Evolutionary conservation across 2,888 invertebrate species (phyloP), one percentile per base, ranked within the genome.

Genomic region (Dexiosoma caninum): DNA sequence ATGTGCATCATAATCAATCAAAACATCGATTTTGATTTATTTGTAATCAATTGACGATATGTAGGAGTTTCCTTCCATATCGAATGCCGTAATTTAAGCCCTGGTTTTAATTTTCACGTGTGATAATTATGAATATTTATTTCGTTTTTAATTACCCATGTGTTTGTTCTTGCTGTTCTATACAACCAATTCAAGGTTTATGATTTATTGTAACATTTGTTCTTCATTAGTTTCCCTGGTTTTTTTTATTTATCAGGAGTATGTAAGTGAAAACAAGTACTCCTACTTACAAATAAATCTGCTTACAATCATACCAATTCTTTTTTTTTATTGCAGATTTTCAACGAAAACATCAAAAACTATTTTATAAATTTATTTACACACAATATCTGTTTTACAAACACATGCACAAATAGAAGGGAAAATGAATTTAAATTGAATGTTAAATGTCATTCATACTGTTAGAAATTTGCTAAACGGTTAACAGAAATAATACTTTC

Each of bases 401-500:
- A 9, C 6, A 19, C n/a, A n/a, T n/a, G n/a, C n/a, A n/a, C n/a
- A n/a, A n/a, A n/a, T n/a, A n/a, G n/a, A n/a, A n/a, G n/a, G n/a
- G n/a, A n/a, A 6, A 9, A 8, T 2, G 27, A 10, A n/a, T n/a
- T n/a, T n/a, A n/a, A n/a, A n/a, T n/a, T n/a, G 7, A 9, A 23
- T 49, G 70, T 60, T 37, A 35, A 59, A 30, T 66, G 62, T 44
- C 42, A 69, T 62, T 70, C 57, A 70, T 64, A 10, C 51, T 57
- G 69, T 40, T 66, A 66, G 75, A 55, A 49, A 55, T 82, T 62
- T 82, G 82, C 81, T 79, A 82, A 81, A 77, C 82, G 82, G 82
- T 83, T 82, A 82, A 82, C 75, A 78, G 71, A 32, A 76, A 62
- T 64, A 57, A 69, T 35, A 79, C 57, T 64, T 69, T 44, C n/a